These are phyloP conservation scores for Oxyruncus cristatus DNA, from an alignment of 2,113 vertebrate genomes.

Conservation along the genomic window DNA sequence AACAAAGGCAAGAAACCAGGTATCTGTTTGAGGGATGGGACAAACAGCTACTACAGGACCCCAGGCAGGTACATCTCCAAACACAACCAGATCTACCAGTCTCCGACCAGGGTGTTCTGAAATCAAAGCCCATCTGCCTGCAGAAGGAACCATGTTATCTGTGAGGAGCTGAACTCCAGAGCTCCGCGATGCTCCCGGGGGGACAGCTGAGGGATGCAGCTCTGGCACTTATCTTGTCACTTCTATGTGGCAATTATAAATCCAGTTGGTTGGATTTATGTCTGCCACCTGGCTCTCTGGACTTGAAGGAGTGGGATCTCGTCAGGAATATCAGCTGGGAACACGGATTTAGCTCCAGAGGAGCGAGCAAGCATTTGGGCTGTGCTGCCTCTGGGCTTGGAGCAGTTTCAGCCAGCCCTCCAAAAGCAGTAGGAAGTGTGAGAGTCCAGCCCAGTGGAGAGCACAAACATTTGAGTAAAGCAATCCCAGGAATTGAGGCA, in stretches of 20 bases:
- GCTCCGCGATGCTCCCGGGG: neutral
- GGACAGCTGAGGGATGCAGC: neutral
- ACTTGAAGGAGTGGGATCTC: neutral
- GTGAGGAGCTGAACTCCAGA: neutral
- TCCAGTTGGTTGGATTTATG: neutral
- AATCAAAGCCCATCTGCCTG: neutral
- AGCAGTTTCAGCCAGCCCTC: neutral
- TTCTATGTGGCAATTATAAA: neutral
- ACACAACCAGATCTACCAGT: neutral
- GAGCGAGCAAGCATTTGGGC: neutral
- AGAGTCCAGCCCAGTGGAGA: neutral
- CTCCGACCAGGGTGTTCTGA: neutral
- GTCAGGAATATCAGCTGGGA: neutral
- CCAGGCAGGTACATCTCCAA: neutral
- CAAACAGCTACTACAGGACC: neutral
- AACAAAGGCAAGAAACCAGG: neutral
- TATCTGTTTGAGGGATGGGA: neutral
- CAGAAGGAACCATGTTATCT: neutral
- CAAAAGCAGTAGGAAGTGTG: neutral
- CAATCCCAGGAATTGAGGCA: conserved; percentile 42
- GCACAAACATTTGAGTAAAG: conserved; percentile 6
- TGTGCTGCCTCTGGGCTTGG: neutral
- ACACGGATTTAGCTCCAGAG: neutral
- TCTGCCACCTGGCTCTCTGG: neutral
- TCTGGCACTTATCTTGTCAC: neutral